A percentile compares a stretch with the other conserved stretches of the same genome.
These are phyloP conservation scores for Sarcophaga caerulescens DNA, from an alignment of 2,888 invertebrate genomes.

Conservation along the genomic window DNA sequence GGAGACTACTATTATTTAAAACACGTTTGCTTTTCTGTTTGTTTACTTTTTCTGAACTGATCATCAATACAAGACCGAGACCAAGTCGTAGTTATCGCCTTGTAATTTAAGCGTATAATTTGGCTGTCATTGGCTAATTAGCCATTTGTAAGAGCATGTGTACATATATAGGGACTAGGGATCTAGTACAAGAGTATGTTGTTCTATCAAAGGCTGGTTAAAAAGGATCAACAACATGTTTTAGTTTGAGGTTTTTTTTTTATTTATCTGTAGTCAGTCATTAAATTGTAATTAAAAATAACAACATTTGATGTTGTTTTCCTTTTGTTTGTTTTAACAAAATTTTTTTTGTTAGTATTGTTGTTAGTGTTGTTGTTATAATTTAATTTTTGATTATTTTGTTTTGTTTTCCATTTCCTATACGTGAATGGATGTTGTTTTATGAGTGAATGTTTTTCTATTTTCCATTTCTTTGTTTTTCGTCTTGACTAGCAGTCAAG, in stretches of 20 bases:
- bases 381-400: slow-evolving; percentile 37
- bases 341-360: slow-evolving; percentile 17
- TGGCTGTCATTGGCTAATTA: slow-evolving; percentile 73
- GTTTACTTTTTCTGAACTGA: background rate
- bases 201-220: slow-evolving; percentile 46
- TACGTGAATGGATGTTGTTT: background rate
- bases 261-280: slow-evolving; percentile 55
- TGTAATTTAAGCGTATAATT: slow-evolving; percentile 71
- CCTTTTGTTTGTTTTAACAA: slow-evolving; percentile 58
- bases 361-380: slow-evolving; percentile 23
- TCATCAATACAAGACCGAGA: background rate
- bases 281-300: slow-evolving; percentile 67
- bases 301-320: slow-evolving; percentile 63
- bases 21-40: background rate
- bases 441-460: background rate
- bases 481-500: no score
- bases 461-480: background rate
- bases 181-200: background rate
- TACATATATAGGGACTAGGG: slow-evolving; percentile 17
- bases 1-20: background rate
- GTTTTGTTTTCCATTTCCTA: background rate
- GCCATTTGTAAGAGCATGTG: slow-evolving; percentile 44
- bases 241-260: slow-evolving; percentile 43
- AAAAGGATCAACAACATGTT: slow-evolving; percentile 60
- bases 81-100: background rate